phyloP scores from a whole-genome alignment of 2,113 vertebrate genomes.

The Embiotoca jacksoni region DNA sequence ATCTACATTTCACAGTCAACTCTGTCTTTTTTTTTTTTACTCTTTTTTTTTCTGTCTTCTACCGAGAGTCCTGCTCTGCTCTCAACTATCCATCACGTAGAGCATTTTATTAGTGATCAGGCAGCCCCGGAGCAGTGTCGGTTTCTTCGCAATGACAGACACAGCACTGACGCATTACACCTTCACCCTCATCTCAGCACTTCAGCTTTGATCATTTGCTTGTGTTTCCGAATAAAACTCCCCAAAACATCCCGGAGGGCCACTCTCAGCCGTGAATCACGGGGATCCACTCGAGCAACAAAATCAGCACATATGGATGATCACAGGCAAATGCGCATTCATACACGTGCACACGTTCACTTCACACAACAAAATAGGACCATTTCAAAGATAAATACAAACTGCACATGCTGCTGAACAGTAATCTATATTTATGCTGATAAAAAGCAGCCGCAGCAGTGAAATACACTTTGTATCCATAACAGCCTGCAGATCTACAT shows the following conservation, averaged over 20 bases:
- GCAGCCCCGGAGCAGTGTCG: conserved; percentile 20
- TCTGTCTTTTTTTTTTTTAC: neutral
- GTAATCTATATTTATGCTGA: conserved; percentile 5
- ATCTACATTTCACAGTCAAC: conserved; percentile 9
- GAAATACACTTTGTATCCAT: neutral
- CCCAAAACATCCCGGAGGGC: conserved; percentile 40
- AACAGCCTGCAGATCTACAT: conserved; percentile 15
- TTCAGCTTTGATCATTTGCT: conserved; percentile 58
- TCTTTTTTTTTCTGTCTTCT: neutral
- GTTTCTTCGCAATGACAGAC: conserved; percentile 48
- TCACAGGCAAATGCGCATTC: conserved; percentile 24
- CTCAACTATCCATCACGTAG: conserved; percentile 55
- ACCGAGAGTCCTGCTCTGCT: conserved; percentile 18
- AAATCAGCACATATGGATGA: conserved; percentile 25
- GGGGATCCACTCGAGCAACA: conserved; percentile 23
- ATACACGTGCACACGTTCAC: neutral
- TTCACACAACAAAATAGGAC: neutral
- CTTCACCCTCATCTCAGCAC: conserved; percentile 37
- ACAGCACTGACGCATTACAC: conserved; percentile 48
- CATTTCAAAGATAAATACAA: conserved; percentile 30
- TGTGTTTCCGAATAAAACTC: conserved; percentile 48
- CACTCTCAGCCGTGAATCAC: conserved; percentile 39
- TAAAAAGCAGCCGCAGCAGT: neutral
- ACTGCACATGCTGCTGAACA: neutral
- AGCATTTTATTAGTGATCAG: conserved; percentile 53